Conservation (phyloP, 2,113 vertebrate species). For the Gallinago jamesoni region DNA sequence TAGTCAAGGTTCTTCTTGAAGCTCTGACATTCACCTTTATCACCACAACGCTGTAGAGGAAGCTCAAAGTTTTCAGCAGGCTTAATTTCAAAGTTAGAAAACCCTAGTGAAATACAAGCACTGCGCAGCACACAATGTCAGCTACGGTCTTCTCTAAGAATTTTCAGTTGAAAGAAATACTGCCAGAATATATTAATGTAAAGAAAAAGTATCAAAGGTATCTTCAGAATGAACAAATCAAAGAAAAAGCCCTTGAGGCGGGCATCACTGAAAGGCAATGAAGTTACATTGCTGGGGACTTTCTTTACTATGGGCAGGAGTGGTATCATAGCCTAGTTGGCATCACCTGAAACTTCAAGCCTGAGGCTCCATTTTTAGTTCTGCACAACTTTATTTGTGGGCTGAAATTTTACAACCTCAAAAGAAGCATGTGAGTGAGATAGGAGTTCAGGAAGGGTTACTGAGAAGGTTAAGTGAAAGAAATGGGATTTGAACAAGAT, state of each 20-base stretch:
- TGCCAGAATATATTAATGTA: not conserved
- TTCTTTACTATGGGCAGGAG: not conserved
- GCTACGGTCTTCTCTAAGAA: not conserved
- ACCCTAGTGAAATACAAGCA: not conserved
- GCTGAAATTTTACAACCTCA: not conserved
- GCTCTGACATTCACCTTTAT: not conserved
- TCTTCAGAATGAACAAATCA: not conserved
- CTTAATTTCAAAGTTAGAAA: not conserved
- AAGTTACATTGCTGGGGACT: not conserved
- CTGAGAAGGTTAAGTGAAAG: not conserved
- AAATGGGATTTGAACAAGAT: conserved; percentile 16
- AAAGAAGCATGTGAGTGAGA: not conserved
- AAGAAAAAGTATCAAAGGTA: not conserved
- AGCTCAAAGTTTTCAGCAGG: not conserved
- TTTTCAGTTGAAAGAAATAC: not conserved
- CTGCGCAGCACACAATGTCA: not conserved
- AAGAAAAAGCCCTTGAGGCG: not conserved
- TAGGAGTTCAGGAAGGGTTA: not conserved
- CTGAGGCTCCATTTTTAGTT: not conserved
- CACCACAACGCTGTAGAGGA: not conserved
- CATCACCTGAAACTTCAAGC: not conserved
- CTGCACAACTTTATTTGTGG: not conserved
- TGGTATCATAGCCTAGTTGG: not conserved
- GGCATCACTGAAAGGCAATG: not conserved
- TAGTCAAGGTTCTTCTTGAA: not conserved